phyloP scores from a whole-genome alignment of 1,140 invertebrate species.

The Olivierus martensii region DNA sequence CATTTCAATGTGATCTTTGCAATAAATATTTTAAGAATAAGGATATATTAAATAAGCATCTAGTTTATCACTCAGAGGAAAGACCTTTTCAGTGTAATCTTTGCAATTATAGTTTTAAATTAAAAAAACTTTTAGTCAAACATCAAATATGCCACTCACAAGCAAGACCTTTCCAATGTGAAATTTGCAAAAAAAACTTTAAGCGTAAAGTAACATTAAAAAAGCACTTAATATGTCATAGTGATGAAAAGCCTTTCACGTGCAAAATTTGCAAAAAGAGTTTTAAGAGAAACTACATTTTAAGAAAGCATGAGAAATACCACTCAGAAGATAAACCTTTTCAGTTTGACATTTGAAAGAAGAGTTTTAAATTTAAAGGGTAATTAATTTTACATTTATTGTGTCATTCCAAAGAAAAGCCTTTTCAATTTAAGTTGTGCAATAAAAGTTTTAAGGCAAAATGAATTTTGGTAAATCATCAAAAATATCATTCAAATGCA shows the following conservation, averaged over 20 bases:
- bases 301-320: constrained; percentile 1
- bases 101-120: constrained; percentile 8
- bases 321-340: no score
- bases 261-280: constrained; percentile 31
- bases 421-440: no score
- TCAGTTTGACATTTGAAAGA: no score
- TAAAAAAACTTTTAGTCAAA: constrained; percentile 4
- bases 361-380: no score
- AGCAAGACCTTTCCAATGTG: constrained; percentile 39
- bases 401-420: no score
- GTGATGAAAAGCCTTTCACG: constrained; percentile 39
- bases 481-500: no score
- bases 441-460: no score
- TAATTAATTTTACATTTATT: no score
- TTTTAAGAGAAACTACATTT: constrained; percentile 3
- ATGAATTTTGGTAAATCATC: no score
- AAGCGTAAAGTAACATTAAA: constrained; percentile 17
- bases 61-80: not conserved
- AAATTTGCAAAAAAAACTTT: constrained; percentile 40
- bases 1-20: no score
- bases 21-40: not conserved
- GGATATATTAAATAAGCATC: not conserved
- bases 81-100: not conserved
- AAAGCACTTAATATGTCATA: constrained; percentile 22
- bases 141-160: constrained; percentile 31